A percentile compares a stretch with the other conserved stretches of the same genome.
phyloP scores from a whole-genome alignment of 2,113 vertebrate genomes.

The Seriola dumerili region DNA sequence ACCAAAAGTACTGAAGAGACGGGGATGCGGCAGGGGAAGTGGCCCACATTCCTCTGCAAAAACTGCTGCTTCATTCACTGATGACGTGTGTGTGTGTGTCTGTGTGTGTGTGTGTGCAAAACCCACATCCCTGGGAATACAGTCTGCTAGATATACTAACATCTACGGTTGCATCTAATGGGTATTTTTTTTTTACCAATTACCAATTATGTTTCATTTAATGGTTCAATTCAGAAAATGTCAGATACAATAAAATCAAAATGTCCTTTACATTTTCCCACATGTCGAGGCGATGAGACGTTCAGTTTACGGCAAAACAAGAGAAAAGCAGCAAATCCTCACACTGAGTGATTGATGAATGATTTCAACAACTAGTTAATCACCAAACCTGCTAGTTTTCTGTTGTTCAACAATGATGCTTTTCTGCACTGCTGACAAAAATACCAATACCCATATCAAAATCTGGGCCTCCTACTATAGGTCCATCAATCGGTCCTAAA shows the following conservation, averaged over 20 bases:
- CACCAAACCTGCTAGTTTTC: not conserved
- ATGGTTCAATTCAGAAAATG: not conserved
- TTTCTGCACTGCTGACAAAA: too few species aligned
- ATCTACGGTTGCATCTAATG: not conserved
- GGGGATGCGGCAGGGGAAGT: conserved; percentile 55
- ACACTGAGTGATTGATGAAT: not conserved
- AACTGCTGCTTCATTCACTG: conserved; percentile 47
- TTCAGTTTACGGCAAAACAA: not conserved
- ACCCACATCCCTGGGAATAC: not conserved
- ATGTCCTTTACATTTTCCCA: not conserved
- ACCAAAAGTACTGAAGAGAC: conserved; percentile 11
- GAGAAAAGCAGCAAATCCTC: too few species aligned
- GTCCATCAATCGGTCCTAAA: not conserved
- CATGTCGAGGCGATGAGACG: too few species aligned
- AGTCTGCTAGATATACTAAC: not conserved
- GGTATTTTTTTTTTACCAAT: not conserved
- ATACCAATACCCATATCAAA: too few species aligned
- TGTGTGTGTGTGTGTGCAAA: not conserved
- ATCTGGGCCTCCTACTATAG: too few species aligned
- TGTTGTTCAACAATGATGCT: too few species aligned
- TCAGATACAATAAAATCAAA: too few species aligned
- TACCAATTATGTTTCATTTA: not conserved
- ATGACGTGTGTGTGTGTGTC: conserved; percentile 5
- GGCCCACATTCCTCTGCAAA: conserved; percentile 61
- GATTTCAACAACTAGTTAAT: not conserved